Base-by-base conservation (phyloP, 2,888 invertebrate genomes). In the Lasioglossum malachurum region DNA sequence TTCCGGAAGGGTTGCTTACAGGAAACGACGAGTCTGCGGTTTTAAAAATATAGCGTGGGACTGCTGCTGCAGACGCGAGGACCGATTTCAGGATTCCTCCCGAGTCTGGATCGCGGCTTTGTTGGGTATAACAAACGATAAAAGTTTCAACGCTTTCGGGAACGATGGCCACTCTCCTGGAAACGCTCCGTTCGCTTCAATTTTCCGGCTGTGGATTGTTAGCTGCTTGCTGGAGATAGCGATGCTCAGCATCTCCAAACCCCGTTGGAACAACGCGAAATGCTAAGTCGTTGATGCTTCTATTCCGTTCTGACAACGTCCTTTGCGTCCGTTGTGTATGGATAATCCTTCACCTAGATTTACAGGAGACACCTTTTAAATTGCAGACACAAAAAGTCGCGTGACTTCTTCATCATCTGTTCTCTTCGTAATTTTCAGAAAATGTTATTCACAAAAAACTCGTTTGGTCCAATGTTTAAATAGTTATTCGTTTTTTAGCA, bases 41-140 rank as follows among this genome's bases (percentile, higher is more conserved):
- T 71, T 71, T 71, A 71, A 71, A 71, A 71, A 71, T 71, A 71
- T 71, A 41, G n/a, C 41, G 23, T n/a, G 41, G n/a, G n/a, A 41
- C 23, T 19, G 23, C 19, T 19, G 67, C 35, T 67, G 35, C 67
- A 67, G 67, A 67, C 69, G 19, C 64, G 31, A 38, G 35, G 27
- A 49, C 19, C 67, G 67, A 67, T 67, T 19, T 23, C 35, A 19
- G 35, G 67, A 35, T 23, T 35, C 14, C 0, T 23, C 35, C 3
- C 23, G 46, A 46, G 67, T 67, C 67, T 38, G 67, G 67, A 31
- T 64, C 64, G 64, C 64, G 64, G 64, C 64, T 64, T 64, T 64
- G 64, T 35, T 8, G 35, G 38, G 2, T 35, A 23, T 19, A 67
- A 67, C 35, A 67, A 67, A 67, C 67, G 67, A 35, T 67, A 19